Base-by-base conservation (phyloP, 1,140 invertebrate species). In the Pomacea maculata region DNA sequence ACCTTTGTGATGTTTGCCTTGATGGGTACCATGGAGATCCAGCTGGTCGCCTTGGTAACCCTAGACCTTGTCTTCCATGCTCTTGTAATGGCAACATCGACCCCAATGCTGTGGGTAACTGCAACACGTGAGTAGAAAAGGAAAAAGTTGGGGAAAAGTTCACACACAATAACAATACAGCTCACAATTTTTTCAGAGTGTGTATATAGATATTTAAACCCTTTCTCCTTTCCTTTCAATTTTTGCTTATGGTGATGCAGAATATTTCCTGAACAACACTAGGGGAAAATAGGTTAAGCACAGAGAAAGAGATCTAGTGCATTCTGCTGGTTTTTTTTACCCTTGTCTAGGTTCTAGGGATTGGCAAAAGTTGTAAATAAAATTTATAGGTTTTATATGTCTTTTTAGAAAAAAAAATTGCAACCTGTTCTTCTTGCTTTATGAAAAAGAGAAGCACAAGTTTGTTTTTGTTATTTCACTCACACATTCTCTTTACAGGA, bases 11-110 rank as follows among this genome's bases (percentile, higher is more conserved):
- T 83, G 93, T 95, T 52, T 99, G 98, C 88, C 95, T 96, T 19
- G 97, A 99, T 92, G 98, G 98, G 61, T 99, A 96, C 91, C 98
- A 94, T 89, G 97, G 97, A 1, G 96, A 98, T 93, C 93, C 97
- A 0, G 93, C 92, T 2, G 95, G 95, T 8, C 90, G 93, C 55
- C 92, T 93, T 93, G 96, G 89, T 65, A 90, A 93, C 17, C 77
- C 81, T 4, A 93, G 93, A 61, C 92, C 94, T 7, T 99, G 98
- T 89, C 93, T 94, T 85, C 93, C 94, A 81, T 99, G 98, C 88
- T 95, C 97, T 71, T 99, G 98, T 87, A 99, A 98, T 89, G 95
- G 95, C 54, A 99, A 99, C 87, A 97, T 99, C 63, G 98, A 99
- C 90, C 93, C 95, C 0, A 99, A 92, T 83, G 89, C 90, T 81